phyloP scores from a whole-genome alignment of 2,113 vertebrate genomes.

The Myrmophylax atrothorax region DNA sequence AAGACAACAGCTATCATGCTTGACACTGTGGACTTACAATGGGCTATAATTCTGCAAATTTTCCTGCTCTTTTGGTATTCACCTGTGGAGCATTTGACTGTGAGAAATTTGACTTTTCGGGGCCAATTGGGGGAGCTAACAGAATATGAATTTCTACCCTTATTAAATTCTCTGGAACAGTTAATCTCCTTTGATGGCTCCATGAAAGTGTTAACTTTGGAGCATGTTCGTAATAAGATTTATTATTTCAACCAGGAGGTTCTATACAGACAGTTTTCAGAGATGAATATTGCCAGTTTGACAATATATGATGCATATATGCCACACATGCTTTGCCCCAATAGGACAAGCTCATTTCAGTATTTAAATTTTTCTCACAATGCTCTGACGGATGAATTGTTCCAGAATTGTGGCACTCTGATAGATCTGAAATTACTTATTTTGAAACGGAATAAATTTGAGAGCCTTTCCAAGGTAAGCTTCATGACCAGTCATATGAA shows the following conservation, averaged over 20 bases:
- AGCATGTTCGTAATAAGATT: neutral
- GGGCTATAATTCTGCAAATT: conserved; percentile 63
- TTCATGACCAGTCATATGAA: conserved; percentile 77
- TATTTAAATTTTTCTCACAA: conserved; percentile 83
- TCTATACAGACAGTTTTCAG: conserved; percentile 80
- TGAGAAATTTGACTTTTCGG: conserved; percentile 57
- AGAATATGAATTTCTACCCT: neutral
- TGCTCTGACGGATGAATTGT: conserved; percentile 81
- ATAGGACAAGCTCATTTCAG: conserved; percentile 68
- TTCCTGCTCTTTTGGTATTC: conserved; percentile 69
- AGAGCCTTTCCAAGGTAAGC: conserved; percentile 74
- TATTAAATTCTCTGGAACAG: neutral
- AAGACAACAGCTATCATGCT: conserved; percentile 65
- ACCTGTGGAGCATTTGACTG: conserved; percentile 65
- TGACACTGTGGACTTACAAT: conserved; percentile 70
- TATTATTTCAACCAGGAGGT: conserved; percentile 77
- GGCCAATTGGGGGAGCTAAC: neutral
- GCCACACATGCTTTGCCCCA: conserved; percentile 88
- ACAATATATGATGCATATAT: conserved; percentile 74
- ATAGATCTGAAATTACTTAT: conserved; percentile 67
- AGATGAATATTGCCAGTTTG: conserved; percentile 77
- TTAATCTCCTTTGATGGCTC: neutral
- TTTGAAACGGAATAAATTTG: conserved; percentile 82
- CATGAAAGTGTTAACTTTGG: conserved; percentile 70
- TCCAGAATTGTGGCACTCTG: conserved; percentile 79